phyloP scores from a whole-genome alignment of 2,888 invertebrate species.

The Athripsodes cinereus region DNA sequence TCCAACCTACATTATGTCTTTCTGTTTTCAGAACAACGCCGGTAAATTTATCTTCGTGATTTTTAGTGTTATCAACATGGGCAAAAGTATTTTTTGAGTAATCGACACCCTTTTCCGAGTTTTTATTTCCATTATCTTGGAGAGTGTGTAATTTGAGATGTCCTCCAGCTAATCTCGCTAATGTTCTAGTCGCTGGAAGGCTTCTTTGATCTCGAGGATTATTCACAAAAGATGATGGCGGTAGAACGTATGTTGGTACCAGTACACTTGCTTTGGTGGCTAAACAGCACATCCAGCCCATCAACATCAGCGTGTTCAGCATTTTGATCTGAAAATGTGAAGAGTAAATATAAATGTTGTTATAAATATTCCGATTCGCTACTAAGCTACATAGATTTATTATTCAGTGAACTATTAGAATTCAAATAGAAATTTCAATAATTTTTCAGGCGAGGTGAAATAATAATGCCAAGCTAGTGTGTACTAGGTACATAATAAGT shows the following conservation, averaged over 20 bases:
- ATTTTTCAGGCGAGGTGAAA: no score
- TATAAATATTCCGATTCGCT: no score
- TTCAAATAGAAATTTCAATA: no score
- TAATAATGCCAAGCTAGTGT: no score
- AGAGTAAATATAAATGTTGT: neutral
- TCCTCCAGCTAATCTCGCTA: slow-evolving; percentile 64
- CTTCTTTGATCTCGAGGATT: slow-evolving; percentile 50
- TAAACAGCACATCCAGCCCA: slow-evolving; percentile 35
- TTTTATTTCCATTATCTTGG: neutral
- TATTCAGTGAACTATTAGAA: no score
- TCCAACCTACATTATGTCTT: slow-evolving; percentile 46
- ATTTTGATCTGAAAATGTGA: slow-evolving; percentile 17
- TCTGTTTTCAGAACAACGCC: slow-evolving; percentile 43
- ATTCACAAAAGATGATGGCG: slow-evolving; percentile 40
- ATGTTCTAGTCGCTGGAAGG: slow-evolving; percentile 44
- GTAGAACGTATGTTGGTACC: slow-evolving; percentile 50
- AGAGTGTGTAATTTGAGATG: slow-evolving; percentile 46
- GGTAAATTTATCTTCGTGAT: slow-evolving; percentile 37
- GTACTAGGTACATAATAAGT: no score
- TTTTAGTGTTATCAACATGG: slow-evolving; percentile 31
- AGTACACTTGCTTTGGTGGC: slow-evolving; percentile 43
- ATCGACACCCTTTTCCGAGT: slow-evolving; percentile 12
- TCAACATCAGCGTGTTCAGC: slow-evolving; percentile 5
- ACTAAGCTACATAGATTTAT: no score
- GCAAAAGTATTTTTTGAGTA: slow-evolving; percentile 24